These are phyloP conservation scores for Percopsis transmontana DNA, from an alignment of 2,113 vertebrate genomes.

Conservation along the genomic window DNA sequence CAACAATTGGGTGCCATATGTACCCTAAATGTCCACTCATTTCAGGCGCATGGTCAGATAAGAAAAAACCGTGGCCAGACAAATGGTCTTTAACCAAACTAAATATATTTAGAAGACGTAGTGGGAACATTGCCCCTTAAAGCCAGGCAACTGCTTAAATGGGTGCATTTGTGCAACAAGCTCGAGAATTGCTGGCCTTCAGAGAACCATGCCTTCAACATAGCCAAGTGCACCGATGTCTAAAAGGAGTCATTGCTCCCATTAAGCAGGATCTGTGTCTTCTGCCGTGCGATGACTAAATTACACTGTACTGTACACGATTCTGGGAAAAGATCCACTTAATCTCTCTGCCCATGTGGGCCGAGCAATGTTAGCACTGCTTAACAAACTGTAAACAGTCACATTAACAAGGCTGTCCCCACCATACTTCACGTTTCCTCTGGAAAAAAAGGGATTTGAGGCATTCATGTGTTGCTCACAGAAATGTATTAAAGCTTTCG, in stretches of 20 bases:
- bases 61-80: constrained; percentile 42
- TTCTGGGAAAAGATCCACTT: constrained; percentile 30
- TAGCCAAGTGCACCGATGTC: constrained; percentile 35
- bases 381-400: constrained; percentile 65
- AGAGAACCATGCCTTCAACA: constrained; percentile 64
- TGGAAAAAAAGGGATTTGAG: constrained; percentile 31
- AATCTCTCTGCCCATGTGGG: constrained; percentile 37
- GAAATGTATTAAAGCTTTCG: constrained; percentile 30
- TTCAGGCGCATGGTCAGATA: constrained; percentile 50
- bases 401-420: constrained; percentile 57
- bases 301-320: constrained; percentile 32
- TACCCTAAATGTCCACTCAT: constrained; percentile 64
- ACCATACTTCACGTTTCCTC: constrained; percentile 51
- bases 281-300: constrained; percentile 39
- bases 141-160: constrained; percentile 58
- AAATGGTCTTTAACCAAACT: constrained; percentile 46
- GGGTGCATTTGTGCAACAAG: constrained; percentile 58
- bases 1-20: constrained; percentile 64
- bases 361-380: constrained; percentile 46
- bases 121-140: constrained; percentile 10
- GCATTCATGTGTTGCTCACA: constrained; percentile 43
- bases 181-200: constrained; percentile 47
- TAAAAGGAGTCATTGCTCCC: constrained; percentile 30
- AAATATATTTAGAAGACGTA: constrained; percentile 41
- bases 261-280: constrained; percentile 23